Percentiles rank a stretch among this genome's conserved stretches.
Conservation (phyloP, 2,113 vertebrate genomes). For the Tragelaphus imberbis region DNA sequence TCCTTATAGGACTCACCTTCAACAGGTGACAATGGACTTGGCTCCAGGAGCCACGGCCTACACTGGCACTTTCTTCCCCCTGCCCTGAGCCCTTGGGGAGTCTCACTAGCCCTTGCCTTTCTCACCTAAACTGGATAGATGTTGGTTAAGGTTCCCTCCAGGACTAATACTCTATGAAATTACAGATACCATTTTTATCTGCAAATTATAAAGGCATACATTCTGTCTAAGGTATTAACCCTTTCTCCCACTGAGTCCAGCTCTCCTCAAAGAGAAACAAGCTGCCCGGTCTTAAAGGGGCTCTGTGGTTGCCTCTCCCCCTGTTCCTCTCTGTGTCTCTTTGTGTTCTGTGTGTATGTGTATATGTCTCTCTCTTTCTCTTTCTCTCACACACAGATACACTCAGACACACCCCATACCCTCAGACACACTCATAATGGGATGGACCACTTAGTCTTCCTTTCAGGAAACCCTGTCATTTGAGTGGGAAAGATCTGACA, state of each 20-base stretch:
- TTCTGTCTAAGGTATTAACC: neutral
- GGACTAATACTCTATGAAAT: neutral
- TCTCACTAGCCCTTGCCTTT: neutral
- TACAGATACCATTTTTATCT: neutral
- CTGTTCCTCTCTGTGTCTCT: neutral
- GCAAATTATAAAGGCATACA: neutral
- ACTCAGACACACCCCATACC: too few species aligned
- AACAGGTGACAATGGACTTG: neutral
- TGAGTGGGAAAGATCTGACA: neutral
- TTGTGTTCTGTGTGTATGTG: neutral
- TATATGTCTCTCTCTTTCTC: neutral
- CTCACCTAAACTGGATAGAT: neutral
- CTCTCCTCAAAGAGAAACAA: neutral
- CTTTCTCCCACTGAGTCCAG: neutral
- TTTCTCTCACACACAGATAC: neutral
- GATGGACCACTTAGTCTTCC: neutral
- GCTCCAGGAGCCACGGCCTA: neutral
- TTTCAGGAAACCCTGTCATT: neutral
- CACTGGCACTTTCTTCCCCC: neutral
- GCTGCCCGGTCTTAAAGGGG: neutral
- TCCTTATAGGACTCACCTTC: neutral
- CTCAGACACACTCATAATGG: neutral
- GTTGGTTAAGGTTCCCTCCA: neutral
- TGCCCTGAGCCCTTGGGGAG: neutral
- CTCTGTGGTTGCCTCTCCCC: neutral